Base-by-base conservation (phyloP, 92 coral and sea anemone genomes). In the Epizoanthus illoricatus region DNA sequence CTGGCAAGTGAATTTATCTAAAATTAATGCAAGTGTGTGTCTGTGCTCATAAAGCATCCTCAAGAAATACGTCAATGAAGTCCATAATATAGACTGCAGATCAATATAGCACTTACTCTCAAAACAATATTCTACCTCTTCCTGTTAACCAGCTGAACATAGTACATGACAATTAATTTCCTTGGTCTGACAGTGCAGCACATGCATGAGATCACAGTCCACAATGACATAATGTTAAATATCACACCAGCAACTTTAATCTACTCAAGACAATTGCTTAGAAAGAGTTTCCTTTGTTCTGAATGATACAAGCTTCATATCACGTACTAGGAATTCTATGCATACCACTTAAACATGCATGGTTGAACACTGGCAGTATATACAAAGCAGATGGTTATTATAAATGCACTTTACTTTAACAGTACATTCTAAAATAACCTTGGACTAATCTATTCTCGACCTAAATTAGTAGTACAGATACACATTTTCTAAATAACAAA, bases 221-320 rank as follows among this genome's bases (percentile, higher is more conserved):
- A 59, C 71, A 43, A 71, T 71, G n/a, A 62, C 24, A 39, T 18
- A 75, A 39, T 15, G 19, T 10, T 42, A 20, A 43, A 61, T 76
- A 76, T 42, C 64, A 52, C 33, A 63, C 4, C 58, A 59, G 16
- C 19, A 45, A 39, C 39, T 59, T 75, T 76, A 76, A 76, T 76
- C 69, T 65, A 78, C 70, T 78, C 82, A 76, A 40, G 52, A 36
- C 39, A 75, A 78, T 78, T 28, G 59, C 21, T 21, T 33, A 63
- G 39, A 63, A 78, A 63, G 69, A 20, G 66, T 42, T 42, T 20
- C 71, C 82, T 78, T 63, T 59, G 49, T 63, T 78, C 71, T 61
- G 24, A 16, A n/a, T 9, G 47, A 71, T 71, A 71, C 76, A 71
- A 16, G 60, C 5, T 2, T 71, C 36, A 43, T 47, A n/a, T 47